A percentile compares a stretch with the other conserved stretches of the same genome.
Conservation (phyloP, 1,140 invertebrate genomes). For the Capitella teleta region DNA sequence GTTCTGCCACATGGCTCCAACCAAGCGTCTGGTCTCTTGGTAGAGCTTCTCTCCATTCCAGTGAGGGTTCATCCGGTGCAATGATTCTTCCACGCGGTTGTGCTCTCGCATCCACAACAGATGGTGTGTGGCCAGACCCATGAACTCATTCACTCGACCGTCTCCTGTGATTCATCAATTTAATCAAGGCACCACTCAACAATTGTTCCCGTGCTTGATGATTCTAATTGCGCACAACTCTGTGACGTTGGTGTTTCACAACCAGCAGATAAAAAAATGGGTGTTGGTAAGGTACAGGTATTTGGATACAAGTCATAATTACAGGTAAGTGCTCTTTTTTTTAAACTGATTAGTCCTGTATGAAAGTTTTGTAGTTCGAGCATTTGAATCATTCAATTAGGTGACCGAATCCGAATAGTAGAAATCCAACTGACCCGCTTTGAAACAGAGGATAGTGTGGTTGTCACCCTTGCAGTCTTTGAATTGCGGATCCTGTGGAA, state of each 20-base stretch:
- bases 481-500: background rate
- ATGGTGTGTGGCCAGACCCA: constrained; percentile 87
- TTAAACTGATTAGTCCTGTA: too few relatives aligned
- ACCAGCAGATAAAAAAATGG: too few relatives aligned
- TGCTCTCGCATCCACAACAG: constrained; percentile 91
- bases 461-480: constrained; percentile 7
- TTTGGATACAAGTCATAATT: too few relatives aligned
- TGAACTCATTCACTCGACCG: constrained; percentile 68
- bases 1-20: constrained; percentile 68
- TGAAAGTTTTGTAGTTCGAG: too few relatives aligned
- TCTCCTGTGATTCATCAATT: constrained; percentile 54
- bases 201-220: too few relatives aligned
- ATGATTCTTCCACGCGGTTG: constrained; percentile 68
- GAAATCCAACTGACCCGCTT: constrained; percentile 55
- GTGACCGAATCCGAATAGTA: too few relatives aligned
- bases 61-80: constrained; percentile 64
- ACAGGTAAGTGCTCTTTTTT: too few relatives aligned
- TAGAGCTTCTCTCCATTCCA: constrained; percentile 59
- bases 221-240: too few relatives aligned
- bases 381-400: too few relatives aligned
- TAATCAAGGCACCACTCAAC: background rate
- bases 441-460: constrained; percentile 56
- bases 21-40: constrained; percentile 71
- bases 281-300: too few relatives aligned
- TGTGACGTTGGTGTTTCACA: too few relatives aligned